Base-by-base conservation (phyloP, 2,113 vertebrate genomes). In the Aythya baeri region DNA sequence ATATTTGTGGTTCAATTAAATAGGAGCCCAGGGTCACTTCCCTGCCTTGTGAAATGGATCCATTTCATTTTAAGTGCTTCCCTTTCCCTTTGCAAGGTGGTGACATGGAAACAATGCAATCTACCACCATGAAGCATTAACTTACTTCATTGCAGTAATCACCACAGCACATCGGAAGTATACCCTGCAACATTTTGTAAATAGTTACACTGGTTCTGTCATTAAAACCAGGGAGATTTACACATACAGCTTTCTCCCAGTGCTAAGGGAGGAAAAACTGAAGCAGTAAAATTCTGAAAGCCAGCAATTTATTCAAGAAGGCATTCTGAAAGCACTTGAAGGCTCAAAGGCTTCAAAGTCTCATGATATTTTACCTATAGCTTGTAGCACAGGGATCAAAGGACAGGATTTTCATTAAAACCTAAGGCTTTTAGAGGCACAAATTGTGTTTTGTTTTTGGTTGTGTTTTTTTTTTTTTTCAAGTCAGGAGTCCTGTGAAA, bases 71-170 rank as follows among this genome's bases (percentile, higher is more conserved):
- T 44, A 83, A 88, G 20, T 44, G 74, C 55, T 95, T 94, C 77
- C 83, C 81, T 96, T 97, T 96, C 96, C 94, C 91, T 83, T 44
- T 34, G 9, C 44, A 66, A 96, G 92, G 93, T 75, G 67, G 89
- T 94, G 94, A 96, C 96, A 94, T 10, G 67, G 89, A 96, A 98
- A 98, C 92, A 96, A 97, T 94, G 93, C 90, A 88, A 91, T 91
- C 90, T 88, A 94, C 95, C 79, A 93, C 95, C 93, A 93, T 7
- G 54, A 97, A 97, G 90, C 96, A 96, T 96, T 95, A 97, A 89
- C 81, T 90, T 94, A 78, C 95, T 97, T 82, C 49, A 50, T 23
- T 22, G 12, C 49, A 94, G 94, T 44, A 86, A 58, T 92, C 89
- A 97, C 94, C 78, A 59, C 82, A 89, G 96, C 96, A 97, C 94